Base-by-base conservation (phyloP, 2,888 invertebrate genomes). In the Abscondita cerata region DNA sequence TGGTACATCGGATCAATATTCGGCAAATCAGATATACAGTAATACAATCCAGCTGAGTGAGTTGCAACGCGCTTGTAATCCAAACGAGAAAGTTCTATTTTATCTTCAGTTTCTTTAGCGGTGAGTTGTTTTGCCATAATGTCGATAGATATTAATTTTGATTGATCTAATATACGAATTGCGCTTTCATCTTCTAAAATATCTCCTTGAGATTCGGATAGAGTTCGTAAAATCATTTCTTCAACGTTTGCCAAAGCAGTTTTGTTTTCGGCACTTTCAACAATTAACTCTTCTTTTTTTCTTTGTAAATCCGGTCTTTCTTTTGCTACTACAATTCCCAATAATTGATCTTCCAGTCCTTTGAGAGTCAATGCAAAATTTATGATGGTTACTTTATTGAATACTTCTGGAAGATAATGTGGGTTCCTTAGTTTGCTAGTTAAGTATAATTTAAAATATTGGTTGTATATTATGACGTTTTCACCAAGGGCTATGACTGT, bases 151-250 rank as follows among this genome's bases (percentile, higher is more conserved):
- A 95, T 81, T 6, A 84, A 79, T 81, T 96, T 95, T 0, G 95
- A 95, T 2, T 92, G 91, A 77, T 94, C 94, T 46, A 96, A 82
- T 62, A 95, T 90, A 77, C 92, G 86, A 69, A 96, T 94, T 1
- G 96, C 96, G 2, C 86, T 86, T 81, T 96, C 95, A 78, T 96
- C 94, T 81, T 96, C 96, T 64, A 96, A 83, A 75, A 96, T 95
- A 76, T 95, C 93, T 1, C 95, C 93, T 77, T 93, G 90, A 1
- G 89, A 84, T 73, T 91, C 87, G 41, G 93, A 90, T 54, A 96
- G 81, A 0, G 95, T 95, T 72, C 89, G 87, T 48, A 96, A 82
- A 71, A 96, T 96, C 80, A 90, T 91, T 76, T 95, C 93, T 81
- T 96, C 96, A 18, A 93, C 91, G 77, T 92, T 88, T 74, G 93